Evolutionary conservation across 2,113 vertebrate species (phyloP).

Genomic region (Nyctibius bracteatus): DNA sequence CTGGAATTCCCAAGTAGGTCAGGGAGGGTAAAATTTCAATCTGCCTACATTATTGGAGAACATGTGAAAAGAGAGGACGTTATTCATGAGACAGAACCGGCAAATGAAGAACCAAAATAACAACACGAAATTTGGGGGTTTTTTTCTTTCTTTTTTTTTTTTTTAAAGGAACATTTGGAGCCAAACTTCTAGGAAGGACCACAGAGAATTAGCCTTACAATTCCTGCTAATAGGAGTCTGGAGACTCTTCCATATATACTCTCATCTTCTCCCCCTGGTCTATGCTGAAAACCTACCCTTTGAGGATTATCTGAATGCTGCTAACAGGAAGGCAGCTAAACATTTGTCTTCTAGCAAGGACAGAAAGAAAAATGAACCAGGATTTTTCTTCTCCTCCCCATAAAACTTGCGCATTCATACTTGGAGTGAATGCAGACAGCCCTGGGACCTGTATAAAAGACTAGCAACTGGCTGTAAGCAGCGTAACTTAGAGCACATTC

Average conservation of each 20-base stretch:
- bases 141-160: too few species aligned
- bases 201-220: background rate
- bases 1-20: background rate
- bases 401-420: constrained; percentile 13
- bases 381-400: background rate
- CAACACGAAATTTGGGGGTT: background rate
- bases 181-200: background rate
- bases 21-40: background rate
- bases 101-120: background rate
- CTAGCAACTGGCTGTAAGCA: background rate
- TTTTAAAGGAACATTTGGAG: background rate
- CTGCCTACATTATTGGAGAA: background rate
- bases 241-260: background rate
- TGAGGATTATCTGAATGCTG: constrained; percentile 10
- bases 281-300: background rate
- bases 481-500: background rate
- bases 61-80: background rate
- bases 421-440: constrained; percentile 3
- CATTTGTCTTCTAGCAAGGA: constrained; percentile 17
- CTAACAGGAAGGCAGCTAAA: constrained; percentile 20
- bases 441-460: constrained; percentile 34
- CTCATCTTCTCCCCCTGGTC: background rate
- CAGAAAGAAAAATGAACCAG: constrained; percentile 21
- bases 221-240: background rate
- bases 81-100: background rate